Conservation (phyloP, 2,113 vertebrate genomes). For the Corythaixoides concolor region DNA sequence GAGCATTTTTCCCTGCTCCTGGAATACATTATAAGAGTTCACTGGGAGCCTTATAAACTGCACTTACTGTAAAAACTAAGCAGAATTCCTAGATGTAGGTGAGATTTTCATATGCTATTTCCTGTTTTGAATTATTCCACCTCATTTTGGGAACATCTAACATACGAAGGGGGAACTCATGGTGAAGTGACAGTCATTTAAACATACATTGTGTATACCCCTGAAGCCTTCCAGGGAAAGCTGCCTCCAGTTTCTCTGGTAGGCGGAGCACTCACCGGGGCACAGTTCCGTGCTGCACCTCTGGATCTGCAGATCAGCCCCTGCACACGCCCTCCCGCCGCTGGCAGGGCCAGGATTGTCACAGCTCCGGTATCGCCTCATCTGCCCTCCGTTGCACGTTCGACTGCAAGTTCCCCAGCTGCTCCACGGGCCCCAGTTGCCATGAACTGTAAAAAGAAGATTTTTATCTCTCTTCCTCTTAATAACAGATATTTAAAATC, state of each 20-base stretch:
- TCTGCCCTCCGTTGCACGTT: constrained; percentile 88
- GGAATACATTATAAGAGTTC: neutral
- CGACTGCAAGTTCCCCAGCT: constrained; percentile 92
- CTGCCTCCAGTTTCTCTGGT: neutral
- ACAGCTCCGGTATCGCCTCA: constrained; percentile 86
- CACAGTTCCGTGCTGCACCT: constrained; percentile 82
- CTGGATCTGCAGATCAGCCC: constrained; percentile 88
- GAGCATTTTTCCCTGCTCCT: neutral
- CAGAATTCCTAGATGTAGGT: neutral
- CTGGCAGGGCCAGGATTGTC: constrained; percentile 86
- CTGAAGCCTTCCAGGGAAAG: neutral
- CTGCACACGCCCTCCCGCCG: constrained; percentile 88
- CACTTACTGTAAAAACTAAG: neutral
- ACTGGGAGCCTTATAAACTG: neutral
- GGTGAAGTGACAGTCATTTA: neutral
- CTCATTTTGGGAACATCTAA: neutral
- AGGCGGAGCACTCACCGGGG: constrained; percentile 76
- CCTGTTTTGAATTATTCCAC: neutral
- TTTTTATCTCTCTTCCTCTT: neutral
- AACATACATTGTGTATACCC: accelerated
- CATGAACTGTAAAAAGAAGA: constrained; percentile 77
- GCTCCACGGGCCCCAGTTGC: constrained; percentile 92
- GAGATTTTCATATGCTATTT: neutral
- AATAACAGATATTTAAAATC: neutral
- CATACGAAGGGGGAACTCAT: neutral